Evolutionary conservation across 1,140 invertebrate genomes (phyloP), one percentile per base, ranked within the genome.

Genomic region (Chymomyza costata): DNA sequence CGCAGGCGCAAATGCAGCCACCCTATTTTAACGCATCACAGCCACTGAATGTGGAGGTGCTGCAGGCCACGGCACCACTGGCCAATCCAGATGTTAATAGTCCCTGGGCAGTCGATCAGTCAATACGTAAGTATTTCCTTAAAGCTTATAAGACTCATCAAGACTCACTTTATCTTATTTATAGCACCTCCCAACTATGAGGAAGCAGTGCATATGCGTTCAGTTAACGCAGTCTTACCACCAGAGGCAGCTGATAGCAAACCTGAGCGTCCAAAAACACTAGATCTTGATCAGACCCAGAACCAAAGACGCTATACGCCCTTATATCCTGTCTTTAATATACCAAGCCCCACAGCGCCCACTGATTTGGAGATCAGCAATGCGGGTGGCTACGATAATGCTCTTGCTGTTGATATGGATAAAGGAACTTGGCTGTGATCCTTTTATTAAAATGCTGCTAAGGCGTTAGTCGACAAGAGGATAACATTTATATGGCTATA

Each of bases 151-250:
- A 6, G 0, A 21, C 13, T 18, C 10, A 1, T 10, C 1, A 5
- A 15, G 0, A 19, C 16, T 37, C 0, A 16, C 17, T 43, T 18
- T 17, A 18, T 13, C 31, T 18, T 43, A 2, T n/a, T 49, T 52
- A 8, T 15, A 83, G 81, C 67, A 38, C 64, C 70, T 3, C 81
- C 81, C n/a, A 69, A 66, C 21, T 83, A 83, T 11, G 74, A 83
- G 44, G 67, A 73, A 51, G 81, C 81, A 21, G 2, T 69, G 3
- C 65, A 82, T 30, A 80, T 82, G 80, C 58, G 55, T 0, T 14
- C 44, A 7, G 16, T 40, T 0, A 6, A 3, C 0, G 7, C 10
- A 52, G 39, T 13, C 25, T 54, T 31, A 31, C 15, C n/a, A 15
- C 13, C 1, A 16, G 10, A 45, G 11, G 10, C 10, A 6, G 38